These are phyloP conservation scores for Agrilus cyanescens DNA, from an alignment of 2,888 invertebrate species.

Conservation along the genomic window DNA sequence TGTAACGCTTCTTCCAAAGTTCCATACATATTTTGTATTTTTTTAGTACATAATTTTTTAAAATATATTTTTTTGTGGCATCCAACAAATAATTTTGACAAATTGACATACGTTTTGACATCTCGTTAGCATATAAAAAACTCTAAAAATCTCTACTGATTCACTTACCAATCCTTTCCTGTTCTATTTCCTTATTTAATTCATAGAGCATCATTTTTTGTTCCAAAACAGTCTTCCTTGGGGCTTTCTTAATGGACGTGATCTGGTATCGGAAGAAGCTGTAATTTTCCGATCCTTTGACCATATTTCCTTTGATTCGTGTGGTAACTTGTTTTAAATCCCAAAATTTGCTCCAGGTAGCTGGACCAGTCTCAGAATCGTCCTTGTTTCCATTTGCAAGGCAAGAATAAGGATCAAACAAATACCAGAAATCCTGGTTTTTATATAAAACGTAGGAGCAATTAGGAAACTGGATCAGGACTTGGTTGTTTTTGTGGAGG, in stretches of 20 bases:
- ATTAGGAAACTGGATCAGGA: constrained; percentile 45
- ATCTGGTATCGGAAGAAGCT: constrained; percentile 47
- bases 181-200: constrained; percentile 29
- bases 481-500: constrained; percentile 37
- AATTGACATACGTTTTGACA: too few species aligned
- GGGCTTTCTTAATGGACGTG: constrained; percentile 43
- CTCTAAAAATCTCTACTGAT: background rate
- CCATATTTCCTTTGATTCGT: constrained; percentile 30
- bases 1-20: too few species aligned
- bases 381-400: constrained; percentile 4
- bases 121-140: background rate
- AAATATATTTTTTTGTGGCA: too few species aligned
- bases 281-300: constrained; percentile 26
- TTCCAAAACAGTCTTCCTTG: constrained; percentile 36
- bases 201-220: constrained; percentile 39
- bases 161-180: constrained; percentile 25
- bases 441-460: constrained; percentile 46
- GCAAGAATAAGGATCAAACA: constrained; percentile 48
- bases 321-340: constrained; percentile 30
- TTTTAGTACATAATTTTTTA: too few species aligned
- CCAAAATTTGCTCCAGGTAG: constrained; percentile 40
- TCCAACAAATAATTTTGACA: too few species aligned
- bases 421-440: constrained; percentile 42
- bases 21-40: too few species aligned
- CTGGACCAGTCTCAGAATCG: constrained; percentile 19